Conservation (phyloP, 2,888 invertebrate genomes). For the Tribolium freemani region DNA sequence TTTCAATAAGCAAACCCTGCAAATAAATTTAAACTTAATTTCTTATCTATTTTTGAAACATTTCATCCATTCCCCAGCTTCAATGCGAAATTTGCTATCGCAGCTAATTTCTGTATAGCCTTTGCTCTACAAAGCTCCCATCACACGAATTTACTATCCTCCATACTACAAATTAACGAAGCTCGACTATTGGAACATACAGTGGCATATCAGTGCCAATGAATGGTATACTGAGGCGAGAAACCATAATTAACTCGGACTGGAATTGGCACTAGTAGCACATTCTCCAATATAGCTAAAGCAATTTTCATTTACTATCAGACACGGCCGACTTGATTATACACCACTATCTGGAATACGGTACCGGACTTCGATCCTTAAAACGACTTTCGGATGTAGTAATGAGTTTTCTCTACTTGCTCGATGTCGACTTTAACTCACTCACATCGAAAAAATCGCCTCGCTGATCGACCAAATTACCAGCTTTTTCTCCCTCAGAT, state of each 20-base stretch:
- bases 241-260: conserved; percentile 33
- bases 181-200: conserved; percentile 26
- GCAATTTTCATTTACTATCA: conserved; percentile 34
- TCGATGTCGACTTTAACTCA: neutral
- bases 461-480: too few species aligned
- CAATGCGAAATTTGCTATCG: neutral
- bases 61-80: too few species aligned
- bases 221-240: conserved; percentile 32
- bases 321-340: conserved; percentile 30
- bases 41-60: too few species aligned
- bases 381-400: conserved; percentile 35
- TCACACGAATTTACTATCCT: conserved; percentile 25
- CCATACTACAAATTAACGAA: conserved; percentile 24
- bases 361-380: conserved; percentile 18
- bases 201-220: conserved; percentile 35
- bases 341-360: conserved; percentile 27
- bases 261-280: conserved; percentile 28
- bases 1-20: too few species aligned
- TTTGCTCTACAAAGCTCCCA: conserved; percentile 9
- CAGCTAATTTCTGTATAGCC: conserved; percentile 14
- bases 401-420: conserved; percentile 32
- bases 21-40: too few species aligned
- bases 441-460: neutral
- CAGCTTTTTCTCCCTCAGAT: too few species aligned
- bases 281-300: conserved; percentile 31